phyloP scores from a whole-genome alignment of 2,113 vertebrate genomes.

The Cichladusa arquata region DNA sequence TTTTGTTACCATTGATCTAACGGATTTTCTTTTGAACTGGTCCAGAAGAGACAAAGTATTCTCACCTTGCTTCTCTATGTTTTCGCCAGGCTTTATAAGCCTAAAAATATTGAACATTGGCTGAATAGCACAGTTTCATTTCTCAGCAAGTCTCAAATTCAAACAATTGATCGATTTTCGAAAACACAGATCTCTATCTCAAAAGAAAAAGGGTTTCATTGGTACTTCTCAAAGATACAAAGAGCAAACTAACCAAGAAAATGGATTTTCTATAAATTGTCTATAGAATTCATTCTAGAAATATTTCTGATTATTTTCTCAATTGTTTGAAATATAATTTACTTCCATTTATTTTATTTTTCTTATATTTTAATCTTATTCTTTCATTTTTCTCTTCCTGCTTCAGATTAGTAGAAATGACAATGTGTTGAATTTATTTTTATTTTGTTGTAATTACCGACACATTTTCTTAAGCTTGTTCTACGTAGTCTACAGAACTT shows the following conservation, averaged over 20 bases:
- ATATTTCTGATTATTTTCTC: background rate
- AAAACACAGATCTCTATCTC: background rate
- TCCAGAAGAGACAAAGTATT: background rate
- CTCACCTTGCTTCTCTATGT: background rate
- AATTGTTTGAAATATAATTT: background rate
- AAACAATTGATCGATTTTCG: background rate
- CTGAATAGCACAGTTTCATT: background rate
- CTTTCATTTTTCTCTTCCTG: background rate
- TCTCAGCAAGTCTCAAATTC: background rate
- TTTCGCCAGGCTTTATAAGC: background rate
- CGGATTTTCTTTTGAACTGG: background rate
- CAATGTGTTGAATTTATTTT: background rate
- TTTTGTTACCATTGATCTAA: background rate
- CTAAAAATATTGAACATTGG: background rate
- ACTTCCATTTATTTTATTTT: background rate
- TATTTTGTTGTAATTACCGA: background rate
- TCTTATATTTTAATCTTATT: background rate
- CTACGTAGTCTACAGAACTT: background rate
- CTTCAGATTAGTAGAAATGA: background rate
- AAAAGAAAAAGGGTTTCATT: background rate
- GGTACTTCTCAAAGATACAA: background rate
- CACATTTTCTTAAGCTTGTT: background rate
- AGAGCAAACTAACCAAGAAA: background rate
- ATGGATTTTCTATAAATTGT: background rate
- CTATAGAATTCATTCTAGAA: background rate